phyloP scores from a whole-genome alignment of 2,113 vertebrate species.

The Rutilus rutilus region DNA sequence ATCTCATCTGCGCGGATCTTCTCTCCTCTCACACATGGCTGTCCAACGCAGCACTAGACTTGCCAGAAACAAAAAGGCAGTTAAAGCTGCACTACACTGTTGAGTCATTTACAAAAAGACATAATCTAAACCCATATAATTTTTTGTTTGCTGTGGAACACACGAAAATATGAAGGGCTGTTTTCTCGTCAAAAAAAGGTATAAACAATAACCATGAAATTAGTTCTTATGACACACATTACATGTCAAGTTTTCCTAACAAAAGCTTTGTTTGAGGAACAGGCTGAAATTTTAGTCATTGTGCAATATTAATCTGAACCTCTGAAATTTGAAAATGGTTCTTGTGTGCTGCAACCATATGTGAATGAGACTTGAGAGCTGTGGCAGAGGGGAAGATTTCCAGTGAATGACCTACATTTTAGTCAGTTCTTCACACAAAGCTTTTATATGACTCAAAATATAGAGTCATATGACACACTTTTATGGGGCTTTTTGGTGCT shows the following conservation, averaged over 20 bases:
- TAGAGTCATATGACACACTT: not conserved
- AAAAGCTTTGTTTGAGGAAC: not conserved
- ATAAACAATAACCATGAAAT: not conserved
- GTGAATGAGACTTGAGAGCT: not conserved
- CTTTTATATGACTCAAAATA: not conserved
- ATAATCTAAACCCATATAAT: not conserved
- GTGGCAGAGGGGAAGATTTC: not conserved
- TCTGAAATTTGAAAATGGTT: not conserved
- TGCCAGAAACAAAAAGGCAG: conserved; percentile 22
- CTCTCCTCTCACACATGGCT: not conserved
- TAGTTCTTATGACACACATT: not conserved
- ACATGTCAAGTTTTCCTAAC: not conserved
- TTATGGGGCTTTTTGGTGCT: not conserved
- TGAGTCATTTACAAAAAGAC: not conserved
- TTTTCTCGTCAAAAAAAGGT: not conserved
- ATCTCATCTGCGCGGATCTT: not conserved
- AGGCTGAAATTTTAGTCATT: not conserved
- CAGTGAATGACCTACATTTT: not conserved
- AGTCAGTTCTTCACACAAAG: not conserved
- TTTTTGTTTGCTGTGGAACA: not conserved
- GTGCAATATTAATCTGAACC: not conserved
- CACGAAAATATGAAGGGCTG: not conserved
- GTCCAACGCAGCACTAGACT: not conserved
- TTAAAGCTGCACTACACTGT: not conserved
- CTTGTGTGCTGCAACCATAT: not conserved